Conservation (phyloP, 1,140 invertebrate species). For the Halyomorpha halys region DNA sequence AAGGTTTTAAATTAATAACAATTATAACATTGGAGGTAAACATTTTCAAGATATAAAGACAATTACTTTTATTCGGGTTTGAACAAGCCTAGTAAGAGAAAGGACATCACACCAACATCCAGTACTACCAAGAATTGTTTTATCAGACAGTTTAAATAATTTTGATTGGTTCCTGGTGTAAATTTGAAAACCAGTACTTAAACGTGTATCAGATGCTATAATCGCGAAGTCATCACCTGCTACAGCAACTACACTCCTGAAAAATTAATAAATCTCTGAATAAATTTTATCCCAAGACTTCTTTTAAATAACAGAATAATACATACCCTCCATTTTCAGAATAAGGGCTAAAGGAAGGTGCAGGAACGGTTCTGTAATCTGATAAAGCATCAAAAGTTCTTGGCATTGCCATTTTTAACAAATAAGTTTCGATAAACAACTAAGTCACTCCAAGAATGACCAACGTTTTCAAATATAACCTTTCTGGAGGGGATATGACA, state of each 20-base stretch:
- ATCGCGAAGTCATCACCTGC: constrained; percentile 84
- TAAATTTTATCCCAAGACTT: not conserved
- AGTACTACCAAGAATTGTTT: constrained; percentile 75
- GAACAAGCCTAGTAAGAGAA: constrained; percentile 74
- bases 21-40: not conserved
- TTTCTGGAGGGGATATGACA: too few species aligned
- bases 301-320: not conserved
- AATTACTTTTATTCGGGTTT: constrained; percentile 70
- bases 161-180: constrained; percentile 79
- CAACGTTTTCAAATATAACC: too few species aligned
- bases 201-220: constrained; percentile 80
- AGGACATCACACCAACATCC: constrained; percentile 98
- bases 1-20: not conserved
- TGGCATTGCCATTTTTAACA: too few species aligned
- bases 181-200: constrained; percentile 85
- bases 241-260: constrained; percentile 77
- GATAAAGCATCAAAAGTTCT: constrained; percentile 9
- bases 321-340: constrained; percentile 33
- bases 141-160: constrained; percentile 64
- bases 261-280: constrained; percentile 28
- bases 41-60: not conserved
- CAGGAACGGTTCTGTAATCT: constrained; percentile 16
- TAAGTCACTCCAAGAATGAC: too few species aligned
- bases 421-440: too few species aligned
- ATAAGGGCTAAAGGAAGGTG: constrained; percentile 28